phyloP scores from a whole-genome alignment of 1,140 invertebrate genomes.

The Pseudomyrmex gracilis region DNA sequence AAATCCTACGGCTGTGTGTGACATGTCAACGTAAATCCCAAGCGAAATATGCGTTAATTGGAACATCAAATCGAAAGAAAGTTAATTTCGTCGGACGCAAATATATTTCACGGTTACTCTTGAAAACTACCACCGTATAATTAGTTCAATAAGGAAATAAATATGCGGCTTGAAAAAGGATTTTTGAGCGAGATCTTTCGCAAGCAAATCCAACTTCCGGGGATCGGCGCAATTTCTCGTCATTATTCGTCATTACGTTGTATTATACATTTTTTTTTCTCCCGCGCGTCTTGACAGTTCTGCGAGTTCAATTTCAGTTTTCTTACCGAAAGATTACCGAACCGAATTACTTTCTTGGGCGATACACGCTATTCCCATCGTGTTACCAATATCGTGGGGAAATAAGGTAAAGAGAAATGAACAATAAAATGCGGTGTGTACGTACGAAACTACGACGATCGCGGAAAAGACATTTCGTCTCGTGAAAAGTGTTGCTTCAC shows the following conservation, averaged over 20 bases:
- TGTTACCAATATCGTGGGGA: constrained; percentile 49
- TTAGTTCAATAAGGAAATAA: constrained; percentile 25
- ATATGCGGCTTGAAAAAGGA: background rate
- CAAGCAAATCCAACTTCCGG: constrained; percentile 22
- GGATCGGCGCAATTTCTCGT: constrained; percentile 29
- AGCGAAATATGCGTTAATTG: background rate
- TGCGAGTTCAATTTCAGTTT: constrained; percentile 10
- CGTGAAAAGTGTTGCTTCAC: constrained; percentile 50
- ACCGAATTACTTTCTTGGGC: background rate
- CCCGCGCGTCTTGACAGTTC: constrained; percentile 7
- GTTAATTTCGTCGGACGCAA: background rate
- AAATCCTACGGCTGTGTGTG: background rate
- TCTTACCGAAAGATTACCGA: background rate
- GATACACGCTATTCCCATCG: constrained; percentile 2
- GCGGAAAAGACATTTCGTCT: constrained; percentile 39
- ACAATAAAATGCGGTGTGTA: background rate
- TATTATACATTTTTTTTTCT: constrained; percentile 18
- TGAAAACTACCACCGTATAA: background rate
- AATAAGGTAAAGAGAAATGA: constrained; percentile 13
- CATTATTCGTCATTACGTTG: constrained; percentile 40
- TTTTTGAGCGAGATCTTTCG: background rate
- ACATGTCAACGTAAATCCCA: background rate
- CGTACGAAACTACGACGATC: constrained; percentile 20
- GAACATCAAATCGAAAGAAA: constrained; percentile 14
- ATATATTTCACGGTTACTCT: background rate